Percentiles rank a stretch among this genome's conserved stretches.
Conservation (phyloP, 2,113 vertebrate species). For the Cathartes aura region DNA sequence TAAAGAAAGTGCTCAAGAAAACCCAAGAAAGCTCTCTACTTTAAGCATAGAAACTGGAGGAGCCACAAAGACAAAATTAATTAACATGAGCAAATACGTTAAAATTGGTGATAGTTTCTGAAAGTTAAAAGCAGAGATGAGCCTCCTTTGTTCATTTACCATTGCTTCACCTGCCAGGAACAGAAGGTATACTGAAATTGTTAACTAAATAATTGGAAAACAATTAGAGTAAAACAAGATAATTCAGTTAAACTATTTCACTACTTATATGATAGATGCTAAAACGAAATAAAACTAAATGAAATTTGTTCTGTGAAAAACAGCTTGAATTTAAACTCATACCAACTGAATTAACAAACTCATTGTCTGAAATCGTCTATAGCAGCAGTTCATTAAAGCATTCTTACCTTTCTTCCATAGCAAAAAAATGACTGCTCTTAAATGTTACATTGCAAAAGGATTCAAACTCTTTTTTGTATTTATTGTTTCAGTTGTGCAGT, state of each 20-base stretch:
- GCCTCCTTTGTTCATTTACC: not conserved
- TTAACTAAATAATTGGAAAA: not conserved
- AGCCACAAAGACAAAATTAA: not conserved
- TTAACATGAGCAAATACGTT: not conserved
- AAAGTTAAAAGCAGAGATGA: not conserved
- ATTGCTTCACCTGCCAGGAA: not conserved
- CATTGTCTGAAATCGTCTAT: not conserved
- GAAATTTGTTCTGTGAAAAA: not conserved
- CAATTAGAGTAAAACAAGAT: not conserved
- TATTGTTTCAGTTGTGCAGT: not conserved
- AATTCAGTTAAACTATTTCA: not conserved
- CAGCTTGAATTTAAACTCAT: not conserved
- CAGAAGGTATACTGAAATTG: not conserved
- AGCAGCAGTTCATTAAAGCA: not conserved
- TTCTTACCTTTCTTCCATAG: not conserved
- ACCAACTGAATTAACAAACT: not conserved
- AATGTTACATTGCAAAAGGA: not conserved
- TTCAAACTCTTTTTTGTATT: not conserved
- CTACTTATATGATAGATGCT: not conserved
- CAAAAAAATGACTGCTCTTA: not conserved
- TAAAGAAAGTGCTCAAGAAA: not conserved
- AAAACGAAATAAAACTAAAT: not conserved
- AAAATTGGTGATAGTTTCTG: not conserved
- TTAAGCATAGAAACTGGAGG: not conserved
- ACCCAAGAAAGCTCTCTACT: not conserved